Conservation (phyloP, 2,113 vertebrate species). For the Tachysurus vachellii region DNA sequence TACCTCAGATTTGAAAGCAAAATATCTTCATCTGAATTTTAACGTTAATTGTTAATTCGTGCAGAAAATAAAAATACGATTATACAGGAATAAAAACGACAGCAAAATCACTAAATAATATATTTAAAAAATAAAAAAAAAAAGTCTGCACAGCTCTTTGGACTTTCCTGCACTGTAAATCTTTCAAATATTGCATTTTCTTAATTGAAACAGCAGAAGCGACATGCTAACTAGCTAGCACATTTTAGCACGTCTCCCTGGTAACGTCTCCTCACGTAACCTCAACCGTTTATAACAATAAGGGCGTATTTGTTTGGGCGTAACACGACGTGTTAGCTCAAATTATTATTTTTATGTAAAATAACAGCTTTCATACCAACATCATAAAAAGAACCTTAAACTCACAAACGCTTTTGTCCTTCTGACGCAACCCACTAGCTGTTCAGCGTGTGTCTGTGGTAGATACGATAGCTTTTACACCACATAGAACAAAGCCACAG, state of each 20-base stretch:
- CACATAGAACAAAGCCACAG: neutral
- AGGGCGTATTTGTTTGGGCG: neutral
- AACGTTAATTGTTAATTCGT: neutral
- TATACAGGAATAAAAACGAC: neutral
- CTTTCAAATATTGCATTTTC: neutral
- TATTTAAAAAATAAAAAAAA: neutral
- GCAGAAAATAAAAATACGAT: neutral
- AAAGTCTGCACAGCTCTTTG: neutral
- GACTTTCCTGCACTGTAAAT: neutral
- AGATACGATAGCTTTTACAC: neutral
- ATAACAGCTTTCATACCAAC: neutral
- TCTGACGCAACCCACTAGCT: constrained; percentile 8
- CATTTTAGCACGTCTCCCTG: neutral
- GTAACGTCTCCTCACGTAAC: neutral
- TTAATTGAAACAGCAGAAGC: neutral
- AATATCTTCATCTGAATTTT: neutral
- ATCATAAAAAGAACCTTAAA: neutral
- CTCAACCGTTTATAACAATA: neutral
- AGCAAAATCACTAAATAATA: neutral
- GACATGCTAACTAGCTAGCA: neutral
- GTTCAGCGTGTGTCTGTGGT: neutral
- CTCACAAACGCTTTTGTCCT: constrained; percentile 14
- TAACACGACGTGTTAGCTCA: neutral
- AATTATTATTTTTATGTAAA: no score
- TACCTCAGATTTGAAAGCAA: neutral